Evolutionary conservation across 2,797 vertebrate species (phyloP).

Genomic region (Petrocephalus schoutedeni): DNA sequence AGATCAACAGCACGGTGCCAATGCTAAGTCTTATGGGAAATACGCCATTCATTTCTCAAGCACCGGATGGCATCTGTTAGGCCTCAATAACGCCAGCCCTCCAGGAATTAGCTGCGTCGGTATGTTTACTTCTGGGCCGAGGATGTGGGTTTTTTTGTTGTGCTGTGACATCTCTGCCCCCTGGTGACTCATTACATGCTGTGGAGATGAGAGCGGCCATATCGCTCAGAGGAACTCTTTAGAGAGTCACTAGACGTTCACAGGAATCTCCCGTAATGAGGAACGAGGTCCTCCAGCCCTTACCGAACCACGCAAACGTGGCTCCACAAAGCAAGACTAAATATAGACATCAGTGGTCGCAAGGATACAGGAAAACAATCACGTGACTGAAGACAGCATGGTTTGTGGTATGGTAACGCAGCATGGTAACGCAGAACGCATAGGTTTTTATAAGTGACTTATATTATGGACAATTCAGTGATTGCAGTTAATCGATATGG

Average conservation of each 20-base stretch:
- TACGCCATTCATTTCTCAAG: constrained; percentile 13
- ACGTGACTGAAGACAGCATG: neutral
- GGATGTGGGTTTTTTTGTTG: neutral
- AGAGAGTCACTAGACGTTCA: neutral
- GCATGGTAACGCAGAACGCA: neutral
- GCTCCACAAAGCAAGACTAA: neutral
- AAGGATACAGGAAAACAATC: neutral
- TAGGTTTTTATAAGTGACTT: neutral
- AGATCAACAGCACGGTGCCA: neutral
- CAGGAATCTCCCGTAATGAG: neutral
- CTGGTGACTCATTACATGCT: neutral
- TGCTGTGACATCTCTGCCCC: neutral
- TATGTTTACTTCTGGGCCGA: neutral
- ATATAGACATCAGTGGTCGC: neutral
- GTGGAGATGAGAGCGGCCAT: neutral
- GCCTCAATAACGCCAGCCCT: neutral
- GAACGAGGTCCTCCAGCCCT: neutral
- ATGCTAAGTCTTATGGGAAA: neutral
- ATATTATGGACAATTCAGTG: neutral
- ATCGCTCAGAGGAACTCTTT: neutral
- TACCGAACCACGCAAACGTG: neutral
- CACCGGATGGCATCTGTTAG: neutral
- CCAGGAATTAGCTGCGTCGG: neutral
- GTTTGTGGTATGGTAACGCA: too few species aligned
- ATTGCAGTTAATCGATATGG: neutral